Conservation (phyloP, 2,888 invertebrate genomes). For the Cantharis nigra region DNA sequence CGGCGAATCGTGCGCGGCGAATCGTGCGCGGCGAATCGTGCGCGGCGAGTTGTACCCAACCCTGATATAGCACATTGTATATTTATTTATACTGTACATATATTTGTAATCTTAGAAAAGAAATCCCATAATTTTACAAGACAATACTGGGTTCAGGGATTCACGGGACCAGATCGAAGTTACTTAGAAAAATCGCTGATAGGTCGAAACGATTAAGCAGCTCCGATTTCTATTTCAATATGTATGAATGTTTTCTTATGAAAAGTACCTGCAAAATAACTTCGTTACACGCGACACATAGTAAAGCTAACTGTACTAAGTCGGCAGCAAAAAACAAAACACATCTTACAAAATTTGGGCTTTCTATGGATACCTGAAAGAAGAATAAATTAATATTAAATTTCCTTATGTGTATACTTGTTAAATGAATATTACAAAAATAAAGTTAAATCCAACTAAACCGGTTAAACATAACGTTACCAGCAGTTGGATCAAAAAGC, state of each 20-base stretch:
- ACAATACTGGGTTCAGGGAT: too few relatives aligned
- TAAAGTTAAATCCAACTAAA: background rate
- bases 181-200: too few relatives aligned
- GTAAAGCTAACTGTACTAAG: background rate
- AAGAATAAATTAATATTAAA: background rate
- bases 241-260: background rate
- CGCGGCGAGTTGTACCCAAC: too few relatives aligned
- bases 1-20: too few relatives aligned
- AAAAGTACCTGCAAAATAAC: background rate
- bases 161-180: too few relatives aligned
- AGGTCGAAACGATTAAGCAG: too few relatives aligned
- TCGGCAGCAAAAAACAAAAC: background rate
- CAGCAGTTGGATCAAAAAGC: background rate
- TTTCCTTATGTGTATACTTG: background rate
- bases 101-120: too few relatives aligned
- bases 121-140: too few relatives aligned
- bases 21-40: too few relatives aligned
- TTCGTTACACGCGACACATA: background rate
- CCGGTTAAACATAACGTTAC: background rate
- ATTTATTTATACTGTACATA: too few relatives aligned
- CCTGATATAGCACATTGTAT: too few relatives aligned
- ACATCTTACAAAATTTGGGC: background rate
- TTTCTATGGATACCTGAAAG: background rate
- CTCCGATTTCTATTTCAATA: too few relatives aligned
- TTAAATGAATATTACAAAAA: background rate